phyloP scores from a whole-genome alignment of 2,113 vertebrate species.

The Zosterops pallidus region DNA sequence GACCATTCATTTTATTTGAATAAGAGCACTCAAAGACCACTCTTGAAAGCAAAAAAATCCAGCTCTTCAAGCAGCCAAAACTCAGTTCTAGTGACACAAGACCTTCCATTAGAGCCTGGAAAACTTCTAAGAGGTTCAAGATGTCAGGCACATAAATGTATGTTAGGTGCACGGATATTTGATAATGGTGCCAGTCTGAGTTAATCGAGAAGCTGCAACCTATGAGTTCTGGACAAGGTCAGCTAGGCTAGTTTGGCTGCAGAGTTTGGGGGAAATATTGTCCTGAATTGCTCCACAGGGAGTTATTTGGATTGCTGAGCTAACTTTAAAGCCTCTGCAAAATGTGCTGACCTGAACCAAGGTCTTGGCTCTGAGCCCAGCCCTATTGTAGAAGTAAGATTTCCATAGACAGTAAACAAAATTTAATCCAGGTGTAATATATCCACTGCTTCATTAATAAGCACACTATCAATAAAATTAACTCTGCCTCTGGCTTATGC shows the following conservation, averaged over 20 bases:
- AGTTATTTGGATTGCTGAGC: neutral
- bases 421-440: neutral
- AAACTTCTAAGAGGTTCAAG: neutral
- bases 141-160: neutral
- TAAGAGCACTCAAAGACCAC: neutral
- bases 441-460: neutral
- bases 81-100: neutral
- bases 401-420: neutral
- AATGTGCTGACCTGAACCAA: neutral
- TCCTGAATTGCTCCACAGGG: neutral
- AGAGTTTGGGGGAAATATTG: neutral
- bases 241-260: neutral
- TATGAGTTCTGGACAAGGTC: neutral
- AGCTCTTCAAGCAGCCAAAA: neutral
- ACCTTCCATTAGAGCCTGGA: neutral
- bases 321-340: neutral
- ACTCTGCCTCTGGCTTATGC: neutral
- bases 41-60: neutral
- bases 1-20: neutral
- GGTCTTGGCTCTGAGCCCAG: neutral
- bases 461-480: neutral
- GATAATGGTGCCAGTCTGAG: neutral
- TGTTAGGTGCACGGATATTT: neutral
- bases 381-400: neutral
- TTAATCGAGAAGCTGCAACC: neutral